A percentile compares a stretch with the other conserved stretches of the same genome.
phyloP scores from a whole-genome alignment of 1,140 invertebrate genomes.

The Aphelenchoides avenae region DNA sequence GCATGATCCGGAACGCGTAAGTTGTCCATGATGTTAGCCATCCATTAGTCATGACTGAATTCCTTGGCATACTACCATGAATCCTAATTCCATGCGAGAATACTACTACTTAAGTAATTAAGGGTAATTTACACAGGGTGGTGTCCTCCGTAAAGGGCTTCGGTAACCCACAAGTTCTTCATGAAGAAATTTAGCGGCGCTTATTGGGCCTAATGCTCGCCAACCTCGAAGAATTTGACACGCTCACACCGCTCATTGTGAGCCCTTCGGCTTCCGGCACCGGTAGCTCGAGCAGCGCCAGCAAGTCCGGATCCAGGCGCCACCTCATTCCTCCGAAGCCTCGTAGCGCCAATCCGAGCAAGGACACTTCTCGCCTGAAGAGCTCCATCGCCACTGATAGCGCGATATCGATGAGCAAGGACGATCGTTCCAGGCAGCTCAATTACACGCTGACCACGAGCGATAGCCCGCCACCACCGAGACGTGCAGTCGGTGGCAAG shows the following conservation, averaged over 20 bases:
- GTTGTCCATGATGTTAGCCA: no score
- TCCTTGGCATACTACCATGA: no score
- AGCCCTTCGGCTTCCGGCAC: no score
- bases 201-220: conserved; percentile 38
- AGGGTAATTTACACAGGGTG: no score
- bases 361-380: conserved; percentile 6
- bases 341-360: conserved; percentile 17
- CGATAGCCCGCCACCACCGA: conserved; percentile 43
- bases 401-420: conserved; percentile 13
- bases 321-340: conserved; percentile 13
- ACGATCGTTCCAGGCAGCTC: conserved; percentile 16
- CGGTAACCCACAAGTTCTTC: no score
- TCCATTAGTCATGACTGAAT: no score
- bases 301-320: conserved; percentile 1
- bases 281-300: conserved; percentile 14
- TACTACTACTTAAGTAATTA: no score
- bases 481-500: conserved; percentile 27
- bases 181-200: conserved; percentile 32
- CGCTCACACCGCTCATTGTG: conserved; percentile 38
- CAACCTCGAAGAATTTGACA: conserved; percentile 40
- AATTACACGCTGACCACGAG: no score
- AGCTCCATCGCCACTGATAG: conserved; percentile 5
- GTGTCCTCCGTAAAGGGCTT: no score
- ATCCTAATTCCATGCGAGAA: no score
- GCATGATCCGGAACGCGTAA: no score